These are phyloP conservation scores for Mystacornis crossleyi DNA, from an alignment of 2,113 vertebrate species.

Conservation along the genomic window DNA sequence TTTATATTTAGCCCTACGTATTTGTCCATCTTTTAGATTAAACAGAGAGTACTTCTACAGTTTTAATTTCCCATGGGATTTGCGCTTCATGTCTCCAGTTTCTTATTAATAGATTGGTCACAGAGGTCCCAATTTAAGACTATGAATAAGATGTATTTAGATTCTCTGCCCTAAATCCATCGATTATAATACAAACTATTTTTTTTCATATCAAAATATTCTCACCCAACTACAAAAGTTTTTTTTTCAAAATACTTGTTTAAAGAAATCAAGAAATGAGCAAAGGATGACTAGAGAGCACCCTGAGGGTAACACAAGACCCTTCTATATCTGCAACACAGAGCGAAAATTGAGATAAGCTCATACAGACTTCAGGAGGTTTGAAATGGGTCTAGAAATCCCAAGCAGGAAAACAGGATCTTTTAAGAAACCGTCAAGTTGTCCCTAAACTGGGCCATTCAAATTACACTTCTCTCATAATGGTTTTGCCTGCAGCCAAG, in stretches of 20 bases:
- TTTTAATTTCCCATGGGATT: constrained; percentile 29
- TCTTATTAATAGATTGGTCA: constrained; percentile 53
- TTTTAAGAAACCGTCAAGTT: neutral
- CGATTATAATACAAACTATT: neutral
- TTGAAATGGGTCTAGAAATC: neutral
- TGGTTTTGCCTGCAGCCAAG: neutral
- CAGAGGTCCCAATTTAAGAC: constrained; percentile 14
- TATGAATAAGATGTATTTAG: constrained; percentile 46
- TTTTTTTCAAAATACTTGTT: neutral
- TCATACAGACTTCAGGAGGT: neutral
- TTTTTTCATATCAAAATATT: constrained; percentile 3
- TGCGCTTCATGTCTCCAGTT: constrained; percentile 17
- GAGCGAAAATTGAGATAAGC: neutral
- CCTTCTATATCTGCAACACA: neutral
- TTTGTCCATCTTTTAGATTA: neutral
- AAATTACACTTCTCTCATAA: neutral
- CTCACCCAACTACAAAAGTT: neutral
- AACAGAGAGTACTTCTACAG: neutral
- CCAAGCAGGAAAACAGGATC: neutral
- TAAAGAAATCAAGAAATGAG: neutral
- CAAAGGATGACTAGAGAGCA: neutral
- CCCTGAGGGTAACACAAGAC: neutral
- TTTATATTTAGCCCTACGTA: constrained; percentile 8
- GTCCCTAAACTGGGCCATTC: neutral
- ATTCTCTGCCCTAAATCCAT: constrained; percentile 48